Conservation (phyloP, 2,797 vertebrate species). For the Diceros bicornis region DNA sequence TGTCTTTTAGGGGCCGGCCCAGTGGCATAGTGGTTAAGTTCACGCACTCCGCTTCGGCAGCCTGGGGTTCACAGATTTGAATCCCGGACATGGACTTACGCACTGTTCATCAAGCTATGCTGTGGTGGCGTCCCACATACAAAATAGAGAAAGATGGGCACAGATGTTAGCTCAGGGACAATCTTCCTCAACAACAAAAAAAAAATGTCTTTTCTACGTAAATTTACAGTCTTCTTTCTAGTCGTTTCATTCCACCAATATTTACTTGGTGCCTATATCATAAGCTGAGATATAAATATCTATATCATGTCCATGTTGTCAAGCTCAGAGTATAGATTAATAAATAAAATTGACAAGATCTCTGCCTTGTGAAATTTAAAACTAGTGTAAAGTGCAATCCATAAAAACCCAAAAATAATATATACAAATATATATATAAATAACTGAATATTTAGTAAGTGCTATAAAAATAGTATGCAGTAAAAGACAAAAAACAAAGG, state of each 20-base stretch:
- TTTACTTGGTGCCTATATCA: background rate
- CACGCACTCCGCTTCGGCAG: too few species aligned
- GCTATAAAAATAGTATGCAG: background rate
- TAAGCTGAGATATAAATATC: background rate
- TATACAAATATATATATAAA: background rate
- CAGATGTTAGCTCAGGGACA: too few species aligned
- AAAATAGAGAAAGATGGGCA: too few species aligned
- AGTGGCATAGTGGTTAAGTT: too few species aligned
- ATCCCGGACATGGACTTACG: too few species aligned
- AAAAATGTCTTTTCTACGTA: background rate
- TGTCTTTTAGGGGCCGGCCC: background rate
- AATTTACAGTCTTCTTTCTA: background rate
- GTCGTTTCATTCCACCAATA: background rate
- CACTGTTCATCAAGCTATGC: too few species aligned
- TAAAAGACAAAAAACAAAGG: background rate
- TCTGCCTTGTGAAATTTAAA: constrained; percentile 6
- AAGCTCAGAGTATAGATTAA: background rate
- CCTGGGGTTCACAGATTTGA: too few species aligned
- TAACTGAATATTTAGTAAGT: background rate
- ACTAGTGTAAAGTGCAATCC: background rate
- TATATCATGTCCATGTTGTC: background rate
- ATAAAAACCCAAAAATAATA: background rate
- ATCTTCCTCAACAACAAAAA: too few species aligned
- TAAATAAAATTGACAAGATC: background rate
- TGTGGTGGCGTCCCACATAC: too few species aligned